Evolutionary conservation across 1,140 invertebrate genomes (phyloP).

Genomic region (Neocloeon triangulifer): DNA sequence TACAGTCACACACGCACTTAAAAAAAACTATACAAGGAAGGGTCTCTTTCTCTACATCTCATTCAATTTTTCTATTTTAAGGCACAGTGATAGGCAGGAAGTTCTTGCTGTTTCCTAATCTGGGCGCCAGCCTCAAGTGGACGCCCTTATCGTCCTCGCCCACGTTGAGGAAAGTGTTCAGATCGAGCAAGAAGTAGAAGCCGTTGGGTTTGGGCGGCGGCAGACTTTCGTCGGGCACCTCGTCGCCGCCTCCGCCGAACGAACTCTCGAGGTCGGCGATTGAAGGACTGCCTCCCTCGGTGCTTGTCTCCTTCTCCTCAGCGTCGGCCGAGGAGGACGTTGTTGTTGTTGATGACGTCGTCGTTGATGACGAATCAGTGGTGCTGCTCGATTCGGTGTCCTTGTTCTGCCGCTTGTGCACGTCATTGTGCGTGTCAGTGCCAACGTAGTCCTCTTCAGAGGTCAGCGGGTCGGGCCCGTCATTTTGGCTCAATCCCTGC

Average conservation of each 20-base stretch:
- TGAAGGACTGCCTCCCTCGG: conserved; percentile 15
- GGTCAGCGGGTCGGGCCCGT: conserved; percentile 20
- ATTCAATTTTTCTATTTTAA: conserved; percentile 14
- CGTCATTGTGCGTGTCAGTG: conserved; percentile 19
- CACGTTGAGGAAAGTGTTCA: conserved; percentile 64
- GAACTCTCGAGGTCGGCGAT: conserved; percentile 47
- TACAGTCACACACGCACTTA: too few species aligned
- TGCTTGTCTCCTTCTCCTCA: conserved; percentile 15
- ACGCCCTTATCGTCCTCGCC: conserved; percentile 45
- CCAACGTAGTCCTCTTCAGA: conserved; percentile 18
- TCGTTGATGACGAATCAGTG: conserved; percentile 2
- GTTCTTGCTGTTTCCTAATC: conserved; percentile 48
- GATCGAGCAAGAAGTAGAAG: conserved; percentile 60
- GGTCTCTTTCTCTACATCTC: too few species aligned
- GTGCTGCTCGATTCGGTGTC: conserved; percentile 4
- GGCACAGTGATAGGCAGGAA: conserved; percentile 48
- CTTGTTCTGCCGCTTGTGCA: conserved; percentile 18
- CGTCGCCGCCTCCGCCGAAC: conserved; percentile 33
- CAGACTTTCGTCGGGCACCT: conserved; percentile 27
- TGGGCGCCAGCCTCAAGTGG: conserved; percentile 52
- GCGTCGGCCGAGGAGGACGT: conserved; percentile 10
- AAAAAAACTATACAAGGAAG: too few species aligned
- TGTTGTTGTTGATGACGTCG: conserved; percentile 14
- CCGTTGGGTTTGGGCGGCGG: conserved; percentile 36
- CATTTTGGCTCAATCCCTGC: too few species aligned